phyloP scores from a whole-genome alignment of 2,113 vertebrate genomes.

The Aegotheles bennettii region DNA sequence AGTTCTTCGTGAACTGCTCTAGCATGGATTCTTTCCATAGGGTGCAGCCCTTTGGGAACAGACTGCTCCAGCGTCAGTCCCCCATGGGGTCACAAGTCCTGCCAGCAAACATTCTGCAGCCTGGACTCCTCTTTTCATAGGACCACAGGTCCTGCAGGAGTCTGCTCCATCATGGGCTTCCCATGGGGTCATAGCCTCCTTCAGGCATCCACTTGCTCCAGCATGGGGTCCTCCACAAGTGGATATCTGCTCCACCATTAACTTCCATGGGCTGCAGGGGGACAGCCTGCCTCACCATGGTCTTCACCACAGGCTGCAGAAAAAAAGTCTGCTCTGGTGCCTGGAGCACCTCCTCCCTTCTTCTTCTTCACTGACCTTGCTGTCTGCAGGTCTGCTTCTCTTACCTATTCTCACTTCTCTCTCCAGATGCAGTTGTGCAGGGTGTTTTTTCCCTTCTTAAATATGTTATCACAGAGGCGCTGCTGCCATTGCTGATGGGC shows the following conservation, averaged over 20 bases:
- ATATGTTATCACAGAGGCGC: not conserved
- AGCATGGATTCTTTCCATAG: too few species aligned
- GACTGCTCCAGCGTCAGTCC: not conserved
- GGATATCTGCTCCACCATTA: too few species aligned
- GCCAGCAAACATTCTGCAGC: too few species aligned
- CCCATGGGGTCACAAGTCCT: too few species aligned
- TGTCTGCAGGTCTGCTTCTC: not conserved
- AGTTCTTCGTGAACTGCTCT: not conserved
- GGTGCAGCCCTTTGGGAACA: not conserved
- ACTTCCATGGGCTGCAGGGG: too few species aligned
- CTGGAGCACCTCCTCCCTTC: too few species aligned
- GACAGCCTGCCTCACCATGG: not conserved
- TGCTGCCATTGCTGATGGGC: not conserved
- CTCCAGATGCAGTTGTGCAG: not conserved
- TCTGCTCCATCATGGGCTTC: too few species aligned
- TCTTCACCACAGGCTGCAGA: not conserved
- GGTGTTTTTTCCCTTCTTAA: not conserved
- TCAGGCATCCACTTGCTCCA: not conserved
- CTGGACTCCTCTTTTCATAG: too few species aligned
- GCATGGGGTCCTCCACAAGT: accelerated
- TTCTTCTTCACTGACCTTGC: too few species aligned
- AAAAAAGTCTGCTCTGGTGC: too few species aligned
- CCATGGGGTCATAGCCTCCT: not conserved
- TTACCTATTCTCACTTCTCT: not conserved
- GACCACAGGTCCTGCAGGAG: too few species aligned